Evolutionary conservation across 2,888 invertebrate genomes (phyloP), one percentile per base, ranked within the genome.

Genomic region (Zaprionus bogoriensis): DNA sequence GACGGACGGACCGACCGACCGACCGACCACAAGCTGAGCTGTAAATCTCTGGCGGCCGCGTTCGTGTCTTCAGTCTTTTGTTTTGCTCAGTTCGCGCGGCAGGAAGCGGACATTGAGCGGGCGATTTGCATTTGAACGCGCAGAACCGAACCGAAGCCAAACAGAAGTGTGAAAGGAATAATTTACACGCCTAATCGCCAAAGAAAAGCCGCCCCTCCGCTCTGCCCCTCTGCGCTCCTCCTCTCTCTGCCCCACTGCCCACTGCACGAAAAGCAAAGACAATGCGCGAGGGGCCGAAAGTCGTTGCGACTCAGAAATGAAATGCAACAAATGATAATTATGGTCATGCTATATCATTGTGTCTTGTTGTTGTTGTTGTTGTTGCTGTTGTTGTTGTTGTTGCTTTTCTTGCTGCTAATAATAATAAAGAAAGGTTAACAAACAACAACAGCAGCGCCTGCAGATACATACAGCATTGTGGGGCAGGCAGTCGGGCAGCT

Each of bases 261-360:
- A n/a, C n/a, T 14, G 39, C 46, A 23, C 32, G 6, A 3, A 14
- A 58, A 55, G 41, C 47, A 28, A 36, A 74, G 42, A 70, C 66
- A 70, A 70, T 71, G 51, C 57, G 69, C 57, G 69, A 63, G 46
- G 48, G 61, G 17, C 64, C 41, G 41, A 68, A 52, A 69, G 51
- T 53, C 53, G 52, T 41, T 27, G 10, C n/a, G n/a, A n/a, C n/a
- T n/a, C n/a, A n/a, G 28, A 70, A 59, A 65, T 77, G 80, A 83
- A 85, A 78, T 80, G 80, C 85, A 75, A 67, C 76, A 80, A 78
- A 85, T 82, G 64, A 67, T 79, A 69, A 81, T 84, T 81, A 81
- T 71, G 68, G 62, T 25, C 69, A 55, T 61, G 69, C 62, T 52
- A 50, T 77, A 83, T 79, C 67, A 74, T 74, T 71, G 71, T 71